Base-by-base conservation (phyloP, 2,888 invertebrate genomes). In the Notocelia uddmanniana region DNA sequence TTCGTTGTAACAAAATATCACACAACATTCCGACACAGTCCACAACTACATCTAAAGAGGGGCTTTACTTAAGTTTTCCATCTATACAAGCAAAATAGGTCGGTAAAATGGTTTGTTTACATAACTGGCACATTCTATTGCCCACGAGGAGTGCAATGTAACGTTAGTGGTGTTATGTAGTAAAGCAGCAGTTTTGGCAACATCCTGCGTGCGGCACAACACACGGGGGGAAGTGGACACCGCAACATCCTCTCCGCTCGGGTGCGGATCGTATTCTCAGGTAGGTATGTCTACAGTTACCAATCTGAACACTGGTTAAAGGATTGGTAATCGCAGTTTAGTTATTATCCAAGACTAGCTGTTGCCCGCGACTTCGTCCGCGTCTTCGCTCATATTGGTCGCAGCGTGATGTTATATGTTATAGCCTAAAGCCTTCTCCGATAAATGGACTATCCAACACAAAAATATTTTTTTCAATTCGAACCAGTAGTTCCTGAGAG, bases 151-250 rank as follows among this genome's bases (percentile, higher is more conserved):
- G 76, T 76, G 77, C 59, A 75, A 77, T 82, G 86, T 83, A 84
- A 86, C 78, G 80, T 79, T 82, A 83, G 81, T 78, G 69, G 74
- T 74, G 31, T 73, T 74, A 80, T 73, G 80, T 81, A 83, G 87
- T 82, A 82, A 84, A 82, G 85, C 79, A 85, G 74, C 77, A 88
- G 89, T 91, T 92, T 93, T 88, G 90, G 92, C 89, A 93, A 93
- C 93, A 93, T 93, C 92, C 93, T 90, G 91, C 84, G 76, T 52
- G 78, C 77, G 76, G 83, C 85, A 82, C 89, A 89, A 90, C 91
- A 89, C 72, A 74, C 75, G 76, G 79, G 86, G 86, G 92, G 93
- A 92, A 89, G 90, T 91, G 87, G 86, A 88, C 88, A 89, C 91
- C 91, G 91, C 91, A 92, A 93, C 93, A 93, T 93, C 93, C 93